Evolutionary conservation across 2,113 vertebrate species (phyloP), one percentile per base, ranked within the genome.

Genomic region (Morone chrysops): DNA sequence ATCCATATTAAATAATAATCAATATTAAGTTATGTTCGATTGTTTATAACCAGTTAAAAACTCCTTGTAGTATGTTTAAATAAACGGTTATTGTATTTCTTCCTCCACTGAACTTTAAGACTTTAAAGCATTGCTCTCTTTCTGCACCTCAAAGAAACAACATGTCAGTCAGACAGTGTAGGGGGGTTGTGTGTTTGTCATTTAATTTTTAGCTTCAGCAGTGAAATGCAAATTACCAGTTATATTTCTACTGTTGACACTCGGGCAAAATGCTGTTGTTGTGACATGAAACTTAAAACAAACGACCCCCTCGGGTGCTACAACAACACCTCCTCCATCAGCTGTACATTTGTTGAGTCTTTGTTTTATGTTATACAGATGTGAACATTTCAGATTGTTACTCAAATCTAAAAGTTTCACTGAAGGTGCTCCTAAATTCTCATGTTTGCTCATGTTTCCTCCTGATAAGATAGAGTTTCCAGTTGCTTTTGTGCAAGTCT

Each of bases 271-370:
- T 56, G 43, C 53, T 70, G 60, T 6, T 48, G 54, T n/a, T 47
- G 31, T 43, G 22, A 12, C 57, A 45, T 7, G 4, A 8, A 78
- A 67, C 16, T 2, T 43, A 18, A 61, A 75, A 47, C 38, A 56
- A 69, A 47, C 13, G 31, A 41, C n/a, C 63, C 61, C 79, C 43
- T 18, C n/a, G 25, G 65, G 65, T 78, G 57, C 36, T 25, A 40
- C 66, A 53, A 50, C 9, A 4, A 9, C 22, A 13, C 12, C n/a
- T 51, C 70, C 18, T 68, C 68, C 6, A 61, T 72, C 67, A 77
- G 40, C 61, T 66, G 4, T 25, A 11, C 69, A n/a, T 31, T 31
- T 41, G 51, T 0, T 70, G 0, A 47, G 36, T 60, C 25, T 6
- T 31, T 56, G 41, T 8, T 69, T 62, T 8, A 43, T 36, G 38